Conservation (phyloP, 2,888 invertebrate species). For the Himalopsyche anomala region DNA sequence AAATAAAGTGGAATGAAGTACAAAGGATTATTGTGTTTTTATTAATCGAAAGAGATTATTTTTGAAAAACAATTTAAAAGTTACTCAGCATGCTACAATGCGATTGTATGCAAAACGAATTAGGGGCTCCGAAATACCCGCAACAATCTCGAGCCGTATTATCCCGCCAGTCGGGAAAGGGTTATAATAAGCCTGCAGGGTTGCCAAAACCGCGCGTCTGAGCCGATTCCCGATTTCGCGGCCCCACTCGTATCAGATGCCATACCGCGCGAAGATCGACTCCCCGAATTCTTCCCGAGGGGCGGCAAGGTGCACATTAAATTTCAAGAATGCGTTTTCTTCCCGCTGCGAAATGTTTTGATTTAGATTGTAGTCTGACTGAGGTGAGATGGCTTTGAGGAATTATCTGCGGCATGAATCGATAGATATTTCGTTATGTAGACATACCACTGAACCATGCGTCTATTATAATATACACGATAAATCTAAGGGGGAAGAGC, state of each 20-base stretch:
- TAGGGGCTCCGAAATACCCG: too few relatives aligned
- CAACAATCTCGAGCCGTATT: too few relatives aligned
- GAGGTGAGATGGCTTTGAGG: neutral
- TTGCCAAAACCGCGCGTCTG: constrained; percentile 17
- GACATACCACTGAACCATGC: too few relatives aligned
- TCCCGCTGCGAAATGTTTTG: constrained; percentile 9
- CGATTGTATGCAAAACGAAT: too few relatives aligned
- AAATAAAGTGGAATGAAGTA: too few relatives aligned
- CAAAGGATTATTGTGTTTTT: too few relatives aligned
- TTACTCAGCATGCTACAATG: too few relatives aligned
- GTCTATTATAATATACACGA: too few relatives aligned
- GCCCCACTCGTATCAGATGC: neutral
- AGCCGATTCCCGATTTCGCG: constrained; percentile 15
- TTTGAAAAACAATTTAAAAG: too few relatives aligned
- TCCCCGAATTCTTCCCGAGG: neutral
- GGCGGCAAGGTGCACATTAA: neutral
- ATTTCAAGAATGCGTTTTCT: constrained; percentile 24
- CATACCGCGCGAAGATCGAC: constrained; percentile 1
- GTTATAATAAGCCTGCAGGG: constrained; percentile 18
- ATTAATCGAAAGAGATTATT: too few relatives aligned
- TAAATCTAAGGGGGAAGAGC: too few relatives aligned
- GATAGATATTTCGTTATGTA: neutral
- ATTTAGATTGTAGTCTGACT: neutral
- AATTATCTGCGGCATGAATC: constrained; percentile 9
- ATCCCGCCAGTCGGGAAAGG: neutral